Percentiles rank a stretch among this genome's conserved stretches.
phyloP scores from a whole-genome alignment of 2,888 invertebrate genomes.

The Synergus umbraculus region DNA sequence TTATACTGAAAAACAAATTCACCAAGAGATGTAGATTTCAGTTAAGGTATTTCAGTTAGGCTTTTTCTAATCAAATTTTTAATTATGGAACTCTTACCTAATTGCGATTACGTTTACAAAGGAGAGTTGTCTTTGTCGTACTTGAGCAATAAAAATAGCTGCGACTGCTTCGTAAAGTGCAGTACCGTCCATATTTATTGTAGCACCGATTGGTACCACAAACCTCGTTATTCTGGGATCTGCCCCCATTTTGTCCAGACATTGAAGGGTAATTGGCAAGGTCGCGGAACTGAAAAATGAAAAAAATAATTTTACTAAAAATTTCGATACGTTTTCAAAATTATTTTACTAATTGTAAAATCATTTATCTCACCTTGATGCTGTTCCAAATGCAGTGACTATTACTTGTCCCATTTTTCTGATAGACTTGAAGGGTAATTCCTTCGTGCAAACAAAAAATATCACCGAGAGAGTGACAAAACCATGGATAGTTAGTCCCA shows the following conservation, averaged over 20 bases:
- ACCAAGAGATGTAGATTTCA: not conserved
- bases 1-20: constrained; percentile 82
- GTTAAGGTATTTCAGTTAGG: not conserved
- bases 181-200: constrained; percentile 99
- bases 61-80: not conserved
- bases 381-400: constrained; percentile 97
- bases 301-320: constrained; percentile 20
- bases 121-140: constrained; percentile 88
- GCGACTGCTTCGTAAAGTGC: constrained; percentile 99
- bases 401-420: constrained; percentile 93
- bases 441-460: constrained; percentile 89
- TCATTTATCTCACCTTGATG: constrained; percentile 80
- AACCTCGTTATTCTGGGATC: constrained; percentile 95
- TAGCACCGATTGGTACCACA: constrained; percentile 97
- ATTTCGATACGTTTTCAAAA: not conserved
- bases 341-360: not conserved
- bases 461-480: constrained; percentile 92
- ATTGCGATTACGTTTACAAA: constrained; percentile 94
- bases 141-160: constrained; percentile 97
- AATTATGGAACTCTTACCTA: constrained; percentile 81
- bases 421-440: constrained; percentile 89
- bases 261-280: constrained; percentile 95
- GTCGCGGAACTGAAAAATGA: constrained; percentile 87
- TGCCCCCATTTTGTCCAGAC: constrained; percentile 94
- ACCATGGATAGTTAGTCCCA: constrained; percentile 94